A percentile compares a stretch with the other conserved stretches of the same genome.
Conservation (phyloP, 2,888 invertebrate genomes). For the Nemotelus nigrinus region DNA sequence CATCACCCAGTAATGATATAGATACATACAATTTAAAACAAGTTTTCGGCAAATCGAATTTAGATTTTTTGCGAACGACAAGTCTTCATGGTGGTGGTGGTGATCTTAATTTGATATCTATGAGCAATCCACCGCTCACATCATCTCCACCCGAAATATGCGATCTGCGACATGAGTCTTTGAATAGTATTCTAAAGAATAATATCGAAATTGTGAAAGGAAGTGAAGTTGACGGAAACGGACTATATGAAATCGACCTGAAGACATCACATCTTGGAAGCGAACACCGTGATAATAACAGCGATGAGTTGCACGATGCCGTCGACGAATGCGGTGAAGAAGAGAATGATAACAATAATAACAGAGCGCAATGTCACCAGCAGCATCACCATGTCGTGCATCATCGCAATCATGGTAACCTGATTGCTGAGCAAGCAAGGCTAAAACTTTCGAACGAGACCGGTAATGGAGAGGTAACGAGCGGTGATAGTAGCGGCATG, state of each 20-base stretch:
- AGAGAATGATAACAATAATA: slow-evolving; percentile 52
- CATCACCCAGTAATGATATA: slow-evolving; percentile 52
- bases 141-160: slow-evolving; percentile 41
- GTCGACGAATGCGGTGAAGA: slow-evolving; percentile 47
- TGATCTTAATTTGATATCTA: slow-evolving; percentile 22
- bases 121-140: slow-evolving; percentile 23
- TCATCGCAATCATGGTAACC: not conserved
- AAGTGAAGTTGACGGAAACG: not conserved
- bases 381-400: not conserved
- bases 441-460: slow-evolving; percentile 3
- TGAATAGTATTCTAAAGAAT: slow-evolving; percentile 52
- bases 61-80: slow-evolving; percentile 52
- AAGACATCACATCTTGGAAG: not conserved
- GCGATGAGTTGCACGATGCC: slow-evolving; percentile 47
- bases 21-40: slow-evolving; percentile 55
- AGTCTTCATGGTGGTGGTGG: not conserved
- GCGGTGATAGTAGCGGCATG: slow-evolving; percentile 48
- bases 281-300: slow-evolving; percentile 23
- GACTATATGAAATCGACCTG: slow-evolving; percentile 3
- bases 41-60: slow-evolving; percentile 54
- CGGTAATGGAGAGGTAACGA: slow-evolving; percentile 45
- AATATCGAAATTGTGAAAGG: slow-evolving; percentile 54
- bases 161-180: slow-evolving; percentile 46
- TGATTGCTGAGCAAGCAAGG: not conserved
- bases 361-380: not conserved